Conservation (phyloP, 2,113 vertebrate species). For the Myiopsitta monachus region DNA sequence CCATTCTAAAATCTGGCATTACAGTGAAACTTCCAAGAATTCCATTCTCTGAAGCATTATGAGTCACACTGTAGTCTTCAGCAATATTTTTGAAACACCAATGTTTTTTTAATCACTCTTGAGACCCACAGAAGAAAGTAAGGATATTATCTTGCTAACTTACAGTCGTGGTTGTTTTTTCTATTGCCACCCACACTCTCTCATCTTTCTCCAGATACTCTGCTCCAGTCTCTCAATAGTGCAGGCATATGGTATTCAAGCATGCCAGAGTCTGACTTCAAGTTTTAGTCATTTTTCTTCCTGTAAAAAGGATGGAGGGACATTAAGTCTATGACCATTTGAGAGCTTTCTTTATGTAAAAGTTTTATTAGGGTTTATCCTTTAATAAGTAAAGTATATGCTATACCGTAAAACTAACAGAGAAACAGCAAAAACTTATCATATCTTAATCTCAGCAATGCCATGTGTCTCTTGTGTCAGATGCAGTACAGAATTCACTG, state of each 20-base stretch:
- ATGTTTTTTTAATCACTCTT: conserved; percentile 70
- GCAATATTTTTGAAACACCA: conserved; percentile 70
- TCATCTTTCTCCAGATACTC: conserved; percentile 67
- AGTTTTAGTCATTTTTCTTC: conserved; percentile 58
- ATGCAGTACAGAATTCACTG: not conserved
- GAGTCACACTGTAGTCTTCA: conserved; percentile 67
- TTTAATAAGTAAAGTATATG: not conserved
- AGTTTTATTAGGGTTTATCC: not conserved
- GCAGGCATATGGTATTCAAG: conserved; percentile 61
- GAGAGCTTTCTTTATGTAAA: not conserved
- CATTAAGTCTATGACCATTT: not conserved
- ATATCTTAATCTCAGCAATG: not conserved
- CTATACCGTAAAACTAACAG: not conserved
- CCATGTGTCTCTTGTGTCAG: not conserved
- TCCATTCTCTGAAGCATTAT: conserved; percentile 69
- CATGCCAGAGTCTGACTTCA: conserved; percentile 67
- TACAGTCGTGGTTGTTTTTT: conserved; percentile 64
- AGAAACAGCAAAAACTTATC: not conserved
- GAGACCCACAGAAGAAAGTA: conserved; percentile 71
- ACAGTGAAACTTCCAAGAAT: conserved; percentile 69
- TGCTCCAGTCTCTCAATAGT: conserved; percentile 60
- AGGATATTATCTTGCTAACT: conserved; percentile 71
- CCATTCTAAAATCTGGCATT: conserved; percentile 66
- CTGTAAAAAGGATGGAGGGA: conserved; percentile 43
- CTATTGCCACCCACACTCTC: conserved; percentile 67